These are phyloP conservation scores for Nycteola revayana DNA, from an alignment of 2,888 invertebrate genomes.

Conservation along the genomic window DNA sequence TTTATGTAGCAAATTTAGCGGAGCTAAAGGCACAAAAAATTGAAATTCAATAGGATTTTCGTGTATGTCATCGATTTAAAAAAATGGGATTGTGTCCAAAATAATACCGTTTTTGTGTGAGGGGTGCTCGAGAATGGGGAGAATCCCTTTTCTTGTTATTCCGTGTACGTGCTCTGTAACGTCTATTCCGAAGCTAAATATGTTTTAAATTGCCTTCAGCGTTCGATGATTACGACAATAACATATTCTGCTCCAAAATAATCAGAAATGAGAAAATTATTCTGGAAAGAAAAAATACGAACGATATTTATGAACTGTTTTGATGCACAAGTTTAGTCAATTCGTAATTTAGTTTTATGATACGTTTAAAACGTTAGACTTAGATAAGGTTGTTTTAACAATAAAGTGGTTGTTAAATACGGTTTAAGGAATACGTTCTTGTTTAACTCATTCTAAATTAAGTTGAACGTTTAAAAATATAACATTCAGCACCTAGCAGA, in stretches of 20 bases:
- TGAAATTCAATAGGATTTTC: constrained; percentile 34
- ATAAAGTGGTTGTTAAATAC: too few species aligned
- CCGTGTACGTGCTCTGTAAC: constrained; percentile 51
- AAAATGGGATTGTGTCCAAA: constrained; percentile 56
- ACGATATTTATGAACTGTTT: constrained; percentile 18
- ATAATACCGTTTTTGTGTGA: constrained; percentile 61
- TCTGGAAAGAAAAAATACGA: constrained; percentile 25
- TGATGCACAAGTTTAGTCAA: constrained; percentile 20
- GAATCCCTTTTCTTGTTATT: constrained; percentile 62
- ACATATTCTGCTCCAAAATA: constrained; percentile 32
- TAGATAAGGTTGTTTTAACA: too few species aligned
- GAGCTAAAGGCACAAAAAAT: too few species aligned
- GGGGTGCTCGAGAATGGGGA: constrained; percentile 47
- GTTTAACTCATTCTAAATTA: too few species aligned
- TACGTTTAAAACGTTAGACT: too few species aligned
- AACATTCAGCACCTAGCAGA: too few species aligned
- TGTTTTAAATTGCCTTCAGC: constrained; percentile 64
- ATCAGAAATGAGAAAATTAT: constrained; percentile 30
- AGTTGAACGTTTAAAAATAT: too few species aligned
- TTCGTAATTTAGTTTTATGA: too few species aligned
- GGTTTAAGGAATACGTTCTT: too few species aligned
- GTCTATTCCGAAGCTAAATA: constrained; percentile 60
- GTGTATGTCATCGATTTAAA: constrained; percentile 46
- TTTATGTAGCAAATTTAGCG: too few species aligned
- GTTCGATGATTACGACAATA: constrained; percentile 49